Conservation (phyloP, 2,797 vertebrate genomes). For the Benthosema pterotum region DNA sequence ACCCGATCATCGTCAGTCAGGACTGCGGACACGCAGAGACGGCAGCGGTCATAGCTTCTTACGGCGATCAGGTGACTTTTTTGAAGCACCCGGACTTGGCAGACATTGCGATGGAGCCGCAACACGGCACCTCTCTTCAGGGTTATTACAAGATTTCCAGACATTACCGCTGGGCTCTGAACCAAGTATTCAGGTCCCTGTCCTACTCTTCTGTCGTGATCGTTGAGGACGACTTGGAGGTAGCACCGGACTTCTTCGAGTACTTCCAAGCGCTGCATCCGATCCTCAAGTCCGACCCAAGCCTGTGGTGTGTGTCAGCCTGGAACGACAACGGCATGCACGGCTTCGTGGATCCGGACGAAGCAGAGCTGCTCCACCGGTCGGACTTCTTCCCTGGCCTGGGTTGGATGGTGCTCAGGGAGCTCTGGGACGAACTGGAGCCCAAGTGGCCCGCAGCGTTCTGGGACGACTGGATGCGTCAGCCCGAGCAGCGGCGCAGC, state of each 20-base stretch:
- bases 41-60: constrained; percentile 84
- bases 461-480: constrained; percentile 97
- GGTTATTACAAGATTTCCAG: constrained; percentile 93
- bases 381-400: constrained; percentile 95
- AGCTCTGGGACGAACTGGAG: constrained; percentile 91
- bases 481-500: constrained; percentile 85
- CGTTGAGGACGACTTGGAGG: constrained; percentile 95
- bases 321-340: constrained; percentile 97
- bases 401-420: constrained; percentile 88
- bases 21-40: constrained; percentile 93
- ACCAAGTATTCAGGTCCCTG: constrained; percentile 86
- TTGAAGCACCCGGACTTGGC: constrained; percentile 87
- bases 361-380: constrained; percentile 84
- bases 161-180: constrained; percentile 93
- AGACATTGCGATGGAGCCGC: constrained; percentile 77
- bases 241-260: constrained; percentile 94
- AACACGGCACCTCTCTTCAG: constrained; percentile 89
- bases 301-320: constrained; percentile 91
- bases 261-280: constrained; percentile 88
- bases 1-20: constrained; percentile 93
- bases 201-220: constrained; percentile 86
- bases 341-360: constrained; percentile 80
- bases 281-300: constrained; percentile 77
- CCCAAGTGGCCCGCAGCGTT: constrained; percentile 93
- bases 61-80: constrained; percentile 83